Base-by-base conservation (phyloP, 1,140 invertebrate species). In the Mercenaria mercenaria region DNA sequence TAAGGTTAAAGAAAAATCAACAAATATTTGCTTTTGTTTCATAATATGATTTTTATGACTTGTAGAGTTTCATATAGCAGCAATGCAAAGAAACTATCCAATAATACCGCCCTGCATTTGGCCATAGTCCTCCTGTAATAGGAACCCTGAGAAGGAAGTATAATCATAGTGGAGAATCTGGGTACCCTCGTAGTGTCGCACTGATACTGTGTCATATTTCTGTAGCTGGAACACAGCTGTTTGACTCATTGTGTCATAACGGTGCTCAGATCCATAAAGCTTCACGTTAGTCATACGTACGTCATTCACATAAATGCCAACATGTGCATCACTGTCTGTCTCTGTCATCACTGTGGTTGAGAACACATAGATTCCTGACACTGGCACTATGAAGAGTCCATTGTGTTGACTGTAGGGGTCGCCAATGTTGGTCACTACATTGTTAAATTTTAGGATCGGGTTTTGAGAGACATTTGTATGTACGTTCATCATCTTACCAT, bases 191-290 rank as follows among this genome's bases (percentile, higher is more conserved):
- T 56, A 11, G 47, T 59, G 77, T 39, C 43, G n/a, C 8, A 80
- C 56, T 3, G 47, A 56, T 1, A 80, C 77, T 23, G 18, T 56
- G 26, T 80, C 77, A 80, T 37, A 20, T 29, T 39, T n/a, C 32
- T 39, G 43, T 80, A 80, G 77, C 4, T 59, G 26, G 29, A 32
- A 80, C 18, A 80, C 32, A 15, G 77, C 77, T 41, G 56, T 80
- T 41, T 80, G 77, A n/a, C 29, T 80, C 50, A 59, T 80, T 6
- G 77, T 80, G 43, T 80, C 77, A 29, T 80, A 80, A 50, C 1
- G 23, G 15, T 80, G 77, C 29, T 50, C 77, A n/a, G 77, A 34
- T 56, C 77, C 77, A 37, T 59, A 50, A 26, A 80, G 26, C 43
- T 80, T 80, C 18, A 80, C n/a, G 37, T 59, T 56, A 1, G 77